Evolutionary conservation across 2,797 vertebrate genomes (phyloP), one percentile per base, ranked within the genome.

Genomic region (Orestias chungarensis): DNA sequence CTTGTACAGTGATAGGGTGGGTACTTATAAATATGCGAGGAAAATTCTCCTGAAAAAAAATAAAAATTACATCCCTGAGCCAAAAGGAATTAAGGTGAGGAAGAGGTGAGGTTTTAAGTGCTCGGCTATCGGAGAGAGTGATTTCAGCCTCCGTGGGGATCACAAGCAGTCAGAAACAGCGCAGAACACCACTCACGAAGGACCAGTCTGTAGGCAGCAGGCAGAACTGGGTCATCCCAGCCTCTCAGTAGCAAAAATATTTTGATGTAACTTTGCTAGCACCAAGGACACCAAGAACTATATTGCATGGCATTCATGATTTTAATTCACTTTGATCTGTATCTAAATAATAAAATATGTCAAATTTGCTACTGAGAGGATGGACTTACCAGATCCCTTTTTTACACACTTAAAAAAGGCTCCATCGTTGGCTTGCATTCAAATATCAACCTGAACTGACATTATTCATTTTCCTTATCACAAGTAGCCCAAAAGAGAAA

Each of bases 341-440:
- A 74, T 69, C 23, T 29, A 29, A 64, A n/a, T 73, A 33, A 44
- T 66, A 20, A 57, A 9, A 44, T 7, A 17, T 6, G 9, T 74
- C 66, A 54, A 43, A 17, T 81, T 87, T 87, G 78, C 82, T 82
- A 68, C 67, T 67, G 76, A 84, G 87, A 91, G 86, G 81, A 73
- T 68, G 72, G 46, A 77, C 69, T 85, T 79, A 75, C 84, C 82
- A 86, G 81, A 82, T 86, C 77, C 82, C 78, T 80, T 82, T 71
- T 52, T 55, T 85, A 78, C 72, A 87, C 80, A 89, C 82, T 87
- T 88, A 55, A 88, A 55, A 88, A 94, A 94, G 91, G 92, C 93
- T 91, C 91, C 38, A 76, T 91, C 91, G 93, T 91, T 93, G 92
- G 88, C 90, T 93, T 92, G 90, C 92, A 94, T 92, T 94, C 89